Evolutionary conservation across 2,797 vertebrate species (phyloP).

Genomic region (Etheostoma perlongum): DNA sequence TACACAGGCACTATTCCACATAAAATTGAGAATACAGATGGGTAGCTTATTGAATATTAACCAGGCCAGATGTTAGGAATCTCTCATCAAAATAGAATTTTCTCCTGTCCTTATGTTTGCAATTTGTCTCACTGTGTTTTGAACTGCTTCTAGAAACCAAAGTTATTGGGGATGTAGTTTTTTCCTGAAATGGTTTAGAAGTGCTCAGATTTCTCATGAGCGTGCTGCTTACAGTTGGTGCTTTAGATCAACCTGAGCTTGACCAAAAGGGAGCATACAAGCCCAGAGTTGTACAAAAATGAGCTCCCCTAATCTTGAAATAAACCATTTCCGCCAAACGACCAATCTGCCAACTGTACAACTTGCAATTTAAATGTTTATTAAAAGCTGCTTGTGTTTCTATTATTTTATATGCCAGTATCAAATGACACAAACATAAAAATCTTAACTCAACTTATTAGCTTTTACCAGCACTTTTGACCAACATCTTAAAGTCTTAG

Average conservation of each 20-base stretch:
- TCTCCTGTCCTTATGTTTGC: conserved; percentile 7
- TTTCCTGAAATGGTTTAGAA: neutral
- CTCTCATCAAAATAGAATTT: neutral
- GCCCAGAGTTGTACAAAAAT: neutral
- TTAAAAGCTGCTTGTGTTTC: neutral
- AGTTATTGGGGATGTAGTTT: neutral
- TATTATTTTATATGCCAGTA: neutral
- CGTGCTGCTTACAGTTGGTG: neutral
- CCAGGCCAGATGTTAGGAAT: conserved; percentile 16
- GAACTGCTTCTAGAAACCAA: neutral
- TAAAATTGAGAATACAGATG: neutral
- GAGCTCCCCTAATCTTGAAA: neutral
- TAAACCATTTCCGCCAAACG: neutral
- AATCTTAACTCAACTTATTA: neutral
- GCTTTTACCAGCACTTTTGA: neutral
- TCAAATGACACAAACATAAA: neutral
- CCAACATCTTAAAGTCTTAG: neutral
- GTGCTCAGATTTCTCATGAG: neutral
- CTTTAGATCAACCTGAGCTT: neutral
- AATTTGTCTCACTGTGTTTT: neutral
- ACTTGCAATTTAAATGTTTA: neutral
- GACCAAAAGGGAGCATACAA: neutral
- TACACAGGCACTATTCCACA: neutral
- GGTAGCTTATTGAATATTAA: neutral
- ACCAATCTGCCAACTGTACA: neutral